A percentile compares a stretch with the other conserved stretches of the same genome.
These are phyloP conservation scores for Rhyacophila evoluta DNA, from an alignment of 2,888 invertebrate species.

Conservation along the genomic window DNA sequence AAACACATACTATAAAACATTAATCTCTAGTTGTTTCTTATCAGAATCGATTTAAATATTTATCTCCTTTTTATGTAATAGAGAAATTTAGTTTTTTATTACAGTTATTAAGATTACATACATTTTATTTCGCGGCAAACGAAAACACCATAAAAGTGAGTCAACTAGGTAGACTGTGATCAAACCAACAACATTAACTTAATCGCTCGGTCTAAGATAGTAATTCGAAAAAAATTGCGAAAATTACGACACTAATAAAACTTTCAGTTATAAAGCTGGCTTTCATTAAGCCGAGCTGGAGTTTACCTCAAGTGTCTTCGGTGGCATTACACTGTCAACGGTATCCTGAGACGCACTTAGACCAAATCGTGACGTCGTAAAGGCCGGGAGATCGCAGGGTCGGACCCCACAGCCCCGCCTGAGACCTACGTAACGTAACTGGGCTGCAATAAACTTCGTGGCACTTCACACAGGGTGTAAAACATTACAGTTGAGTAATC, in stretches of 20 bases:
- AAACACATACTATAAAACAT: no score
- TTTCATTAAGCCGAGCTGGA: neutral
- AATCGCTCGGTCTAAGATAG: neutral
- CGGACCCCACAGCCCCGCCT: neutral
- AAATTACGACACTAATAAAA: neutral
- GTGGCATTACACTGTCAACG: slow-evolving; percentile 36
- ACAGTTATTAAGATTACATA: no score
- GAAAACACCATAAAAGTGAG: neutral
- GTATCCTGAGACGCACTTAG: slow-evolving; percentile 47
- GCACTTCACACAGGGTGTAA: slow-evolving; percentile 17
- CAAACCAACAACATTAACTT: neutral
- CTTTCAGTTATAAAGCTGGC: slow-evolving; percentile 24
- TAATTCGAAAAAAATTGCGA: neutral
- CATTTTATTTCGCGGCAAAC: no score
- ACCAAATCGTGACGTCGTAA: slow-evolving; percentile 49
- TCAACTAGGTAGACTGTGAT: neutral
- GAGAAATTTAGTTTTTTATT: no score
- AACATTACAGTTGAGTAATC: slow-evolving; percentile 15
- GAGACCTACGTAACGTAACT: slow-evolving; percentile 25
- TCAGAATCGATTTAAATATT: no score
- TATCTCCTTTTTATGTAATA: no score
- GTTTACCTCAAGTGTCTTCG: slow-evolving; percentile 34
- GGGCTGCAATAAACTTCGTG: slow-evolving; percentile 28
- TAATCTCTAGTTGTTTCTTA: no score
- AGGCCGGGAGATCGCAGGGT: slow-evolving; percentile 30